Evolutionary conservation across 2,797 vertebrate species (phyloP), one percentile per base, ranked within the genome.

Genomic region (Poeciliopsis turneri): DNA sequence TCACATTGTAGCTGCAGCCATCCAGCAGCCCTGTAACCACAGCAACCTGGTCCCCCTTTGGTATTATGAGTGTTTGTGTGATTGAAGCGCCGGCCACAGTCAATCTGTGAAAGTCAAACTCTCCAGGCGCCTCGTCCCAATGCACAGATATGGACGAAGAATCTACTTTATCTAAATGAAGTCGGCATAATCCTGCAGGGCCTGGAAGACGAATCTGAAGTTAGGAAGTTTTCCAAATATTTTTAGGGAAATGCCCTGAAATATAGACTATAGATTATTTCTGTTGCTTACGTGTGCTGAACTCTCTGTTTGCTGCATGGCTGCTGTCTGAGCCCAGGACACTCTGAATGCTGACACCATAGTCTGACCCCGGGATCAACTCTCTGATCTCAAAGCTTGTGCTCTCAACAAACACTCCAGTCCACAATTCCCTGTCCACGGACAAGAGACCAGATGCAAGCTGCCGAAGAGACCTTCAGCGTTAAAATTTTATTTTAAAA

Each of bases 1-100:
- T 96, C 86, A 96, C 90, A 57, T 96, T 97, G 90, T 97, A 98
- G 84, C 86, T 94, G 83, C 94, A 95, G n/a, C 97, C 96, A 57
- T 94, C 92, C 86, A 53, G 84, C 78, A 98, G 89, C 55, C 93
- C 89, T 25, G 91, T 94, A 84, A 96, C 68, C 74, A 91, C 94
- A 83, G 95, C 95, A 73, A 95, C 87, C 79, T 72, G 89, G 82
- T 82, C 77, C 30, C 82, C 74, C 82, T 77, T 88, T 71, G 92
- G 93, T 84, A 97, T 75, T 16, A 66, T 89, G 81, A 96, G 91
- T 18, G 88, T 85, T 76, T 88, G 89, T 78, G 73, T 82, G 81
- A 86, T 78, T 1, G 92, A 91, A 68, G 30, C 23, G 78, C 93
- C 90, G 73, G 86, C 68, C 53, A 94, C 87, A 0, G 78, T 92